These are phyloP conservation scores for Ceratotherium simum DNA, from an alignment of 2,113 vertebrate species.

Conservation along the genomic window DNA sequence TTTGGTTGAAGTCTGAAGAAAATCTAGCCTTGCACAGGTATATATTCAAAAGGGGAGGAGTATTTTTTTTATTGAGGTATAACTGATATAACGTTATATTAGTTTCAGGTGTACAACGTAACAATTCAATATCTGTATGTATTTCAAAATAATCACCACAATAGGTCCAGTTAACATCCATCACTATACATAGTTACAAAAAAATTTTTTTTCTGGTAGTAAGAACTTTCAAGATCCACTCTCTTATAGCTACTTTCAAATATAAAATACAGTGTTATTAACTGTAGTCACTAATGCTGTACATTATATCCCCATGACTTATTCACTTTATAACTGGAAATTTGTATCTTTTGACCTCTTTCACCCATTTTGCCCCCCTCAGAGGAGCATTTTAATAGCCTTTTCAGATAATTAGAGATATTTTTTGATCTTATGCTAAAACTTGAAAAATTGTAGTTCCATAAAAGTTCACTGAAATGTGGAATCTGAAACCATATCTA, in stretches of 20 bases:
- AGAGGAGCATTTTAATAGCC: background rate
- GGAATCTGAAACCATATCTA: background rate
- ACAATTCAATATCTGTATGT: background rate
- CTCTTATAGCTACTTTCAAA: background rate
- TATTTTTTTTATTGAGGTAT: background rate
- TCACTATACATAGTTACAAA: background rate
- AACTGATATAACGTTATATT: background rate
- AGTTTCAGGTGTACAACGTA: background rate
- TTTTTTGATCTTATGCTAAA: background rate
- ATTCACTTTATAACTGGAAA: background rate
- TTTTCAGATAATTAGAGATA: background rate
- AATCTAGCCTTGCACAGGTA: background rate
- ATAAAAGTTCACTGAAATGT: background rate
- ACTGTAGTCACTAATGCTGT: background rate
- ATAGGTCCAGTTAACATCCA: background rate
- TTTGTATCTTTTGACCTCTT: background rate
- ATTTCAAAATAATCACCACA: background rate
- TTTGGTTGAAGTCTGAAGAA: slow-evolving; percentile 29
- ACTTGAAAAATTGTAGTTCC: background rate
- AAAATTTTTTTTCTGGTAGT: background rate
- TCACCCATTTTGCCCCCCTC: background rate
- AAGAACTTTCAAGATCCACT: background rate
- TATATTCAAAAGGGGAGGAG: background rate
- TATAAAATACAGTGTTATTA: background rate
- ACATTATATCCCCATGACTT: background rate